Evolutionary conservation across 2,797 vertebrate species (phyloP).

Genomic region (Hirundo rustica): DNA sequence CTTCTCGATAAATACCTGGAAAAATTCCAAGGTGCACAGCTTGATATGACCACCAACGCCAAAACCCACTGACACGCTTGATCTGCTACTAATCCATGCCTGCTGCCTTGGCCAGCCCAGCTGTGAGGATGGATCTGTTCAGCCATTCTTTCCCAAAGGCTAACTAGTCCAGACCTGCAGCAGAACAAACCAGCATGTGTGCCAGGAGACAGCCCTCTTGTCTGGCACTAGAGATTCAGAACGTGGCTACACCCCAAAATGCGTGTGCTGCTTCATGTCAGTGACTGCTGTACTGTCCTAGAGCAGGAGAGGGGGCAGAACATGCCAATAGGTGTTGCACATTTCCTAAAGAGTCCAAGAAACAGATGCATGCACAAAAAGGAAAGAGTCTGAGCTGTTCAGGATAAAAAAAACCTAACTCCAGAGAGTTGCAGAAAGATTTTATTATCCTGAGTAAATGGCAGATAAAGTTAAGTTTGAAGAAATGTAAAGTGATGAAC

Average conservation of each 20-base stretch:
- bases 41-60: neutral
- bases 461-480: neutral
- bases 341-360: neutral
- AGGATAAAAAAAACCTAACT: neutral
- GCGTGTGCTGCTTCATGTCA: neutral
- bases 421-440: neutral
- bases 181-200: neutral
- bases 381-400: neutral
- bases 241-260: neutral
- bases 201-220: neutral
- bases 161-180: neutral
- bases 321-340: neutral
- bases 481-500: neutral
- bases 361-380: neutral
- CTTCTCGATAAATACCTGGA: neutral
- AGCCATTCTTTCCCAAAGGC: neutral
- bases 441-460: neutral
- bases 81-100: neutral
- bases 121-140: neutral
- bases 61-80: neutral
- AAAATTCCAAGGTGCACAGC: neutral
- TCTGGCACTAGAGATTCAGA: neutral
- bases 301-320: neutral
- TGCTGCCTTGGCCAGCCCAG: neutral
- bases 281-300: neutral